Evolutionary conservation across 2,113 vertebrate species (phyloP).

Genomic region (Xyliphius kryptos): DNA sequence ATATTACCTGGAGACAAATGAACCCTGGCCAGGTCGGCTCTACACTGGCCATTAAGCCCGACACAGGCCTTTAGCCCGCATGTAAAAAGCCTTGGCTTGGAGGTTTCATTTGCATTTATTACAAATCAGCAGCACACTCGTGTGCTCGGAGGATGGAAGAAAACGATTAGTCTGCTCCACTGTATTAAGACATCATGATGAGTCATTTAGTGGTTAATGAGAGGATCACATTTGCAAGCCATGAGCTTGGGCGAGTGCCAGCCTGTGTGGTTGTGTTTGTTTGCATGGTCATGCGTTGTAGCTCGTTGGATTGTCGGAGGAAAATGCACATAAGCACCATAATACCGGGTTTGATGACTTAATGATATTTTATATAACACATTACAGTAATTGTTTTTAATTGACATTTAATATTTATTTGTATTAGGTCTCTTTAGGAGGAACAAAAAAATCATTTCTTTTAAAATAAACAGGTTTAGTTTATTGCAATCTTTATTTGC

Average conservation of each 20-base stretch:
- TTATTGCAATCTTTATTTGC: too few species aligned
- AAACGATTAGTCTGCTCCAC: constrained; percentile 88
- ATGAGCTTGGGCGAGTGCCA: constrained; percentile 36
- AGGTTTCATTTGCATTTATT: constrained; percentile 92
- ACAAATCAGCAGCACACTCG: constrained; percentile 89
- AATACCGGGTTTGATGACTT: too few species aligned
- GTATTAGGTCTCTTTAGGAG: too few species aligned
- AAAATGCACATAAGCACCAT: neutral
- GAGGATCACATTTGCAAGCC: constrained; percentile 85
- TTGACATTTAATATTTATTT: too few species aligned
- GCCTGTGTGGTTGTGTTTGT: constrained; percentile 21
- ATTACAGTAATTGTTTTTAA: too few species aligned
- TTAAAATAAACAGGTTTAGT: too few species aligned
- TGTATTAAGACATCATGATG: constrained; percentile 95
- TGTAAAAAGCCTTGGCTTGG: constrained; percentile 84
- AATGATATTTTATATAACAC: too few species aligned
- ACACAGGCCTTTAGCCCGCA: constrained; percentile 75
- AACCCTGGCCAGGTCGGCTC: constrained; percentile 62
- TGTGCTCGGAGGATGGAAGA: constrained; percentile 71
- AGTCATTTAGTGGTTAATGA: constrained; percentile 97
- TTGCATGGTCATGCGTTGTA: constrained; percentile 9
- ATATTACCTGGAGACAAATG: constrained; percentile 88
- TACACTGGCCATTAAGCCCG: constrained; percentile 81
- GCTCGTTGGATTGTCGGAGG: neutral
- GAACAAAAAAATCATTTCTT: too few species aligned